Conservation (phyloP, 2,797 vertebrate species). For the Danio kyathit region DNA sequence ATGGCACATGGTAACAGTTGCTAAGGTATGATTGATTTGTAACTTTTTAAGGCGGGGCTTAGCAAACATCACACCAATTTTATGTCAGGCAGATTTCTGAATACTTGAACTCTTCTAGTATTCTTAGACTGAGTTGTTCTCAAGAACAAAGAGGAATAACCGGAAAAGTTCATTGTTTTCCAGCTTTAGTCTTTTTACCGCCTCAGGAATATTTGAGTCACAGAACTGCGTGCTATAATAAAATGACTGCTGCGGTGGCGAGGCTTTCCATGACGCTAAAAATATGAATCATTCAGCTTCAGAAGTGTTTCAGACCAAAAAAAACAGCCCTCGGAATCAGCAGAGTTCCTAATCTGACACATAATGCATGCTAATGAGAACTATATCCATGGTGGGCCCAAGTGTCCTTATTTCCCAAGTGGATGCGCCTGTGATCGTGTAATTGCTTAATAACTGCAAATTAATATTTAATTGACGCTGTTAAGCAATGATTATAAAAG, state of each 20-base stretch:
- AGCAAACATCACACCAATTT: not conserved
- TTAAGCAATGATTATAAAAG: constrained; percentile 49
- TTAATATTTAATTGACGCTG: constrained; percentile 53
- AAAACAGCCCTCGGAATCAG: constrained; percentile 9
- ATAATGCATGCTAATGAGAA: constrained; percentile 36
- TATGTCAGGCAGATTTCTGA: not conserved
- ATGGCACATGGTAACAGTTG: not conserved
- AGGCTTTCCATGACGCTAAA: not conserved
- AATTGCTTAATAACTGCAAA: constrained; percentile 60
- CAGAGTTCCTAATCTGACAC: constrained; percentile 21
- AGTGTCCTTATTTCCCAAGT: constrained; percentile 49
- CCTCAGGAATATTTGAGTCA: constrained; percentile 5
- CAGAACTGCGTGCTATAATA: not conserved
- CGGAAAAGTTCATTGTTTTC: not conserved
- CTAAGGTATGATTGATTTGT: not conserved
- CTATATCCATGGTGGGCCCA: constrained; percentile 21
- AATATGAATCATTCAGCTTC: constrained; percentile 5
- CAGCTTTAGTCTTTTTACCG: not conserved
- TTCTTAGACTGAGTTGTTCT: not conserved
- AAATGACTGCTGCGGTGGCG: not conserved
- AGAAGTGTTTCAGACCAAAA: not conserved
- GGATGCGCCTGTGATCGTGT: constrained; percentile 51
- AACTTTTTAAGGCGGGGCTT: not conserved
- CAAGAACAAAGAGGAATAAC: not conserved
- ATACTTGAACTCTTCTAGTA: not conserved